These are phyloP conservation scores for Aricia agestis DNA, from an alignment of 1,140 invertebrate species.

Conservation along the genomic window DNA sequence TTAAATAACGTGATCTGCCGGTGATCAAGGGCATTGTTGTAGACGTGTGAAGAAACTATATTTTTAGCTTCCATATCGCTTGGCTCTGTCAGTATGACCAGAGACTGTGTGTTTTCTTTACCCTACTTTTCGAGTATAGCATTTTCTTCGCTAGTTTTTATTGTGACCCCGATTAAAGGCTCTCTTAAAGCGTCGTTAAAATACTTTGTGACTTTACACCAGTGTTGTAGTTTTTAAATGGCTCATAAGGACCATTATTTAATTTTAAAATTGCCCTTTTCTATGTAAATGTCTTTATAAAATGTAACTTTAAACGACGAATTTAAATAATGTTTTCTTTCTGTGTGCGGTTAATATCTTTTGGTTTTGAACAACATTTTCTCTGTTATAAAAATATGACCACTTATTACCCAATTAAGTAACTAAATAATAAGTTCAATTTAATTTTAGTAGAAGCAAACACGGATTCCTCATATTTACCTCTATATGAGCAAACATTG, in stretches of 20 bases:
- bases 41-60: not conserved
- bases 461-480: no score
- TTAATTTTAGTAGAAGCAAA: no score
- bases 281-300: not conserved
- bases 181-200: conserved; percentile 4
- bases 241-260: not conserved
- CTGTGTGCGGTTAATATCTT: no score
- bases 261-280: not conserved
- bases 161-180: conserved; percentile 11
- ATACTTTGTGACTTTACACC: not conserved
- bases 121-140: conserved; percentile 6
- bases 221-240: not conserved
- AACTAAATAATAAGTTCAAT: no score
- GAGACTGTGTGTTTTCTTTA: not conserved
- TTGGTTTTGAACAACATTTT: no score
- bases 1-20: no score
- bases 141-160: conserved; percentile 10
- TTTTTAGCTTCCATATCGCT: not conserved
- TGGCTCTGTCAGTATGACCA: not conserved
- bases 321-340: not conserved
- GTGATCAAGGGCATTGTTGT: no score
- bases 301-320: not conserved
- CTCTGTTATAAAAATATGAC: no score
- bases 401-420: no score
- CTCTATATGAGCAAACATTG: no score